Evolutionary conservation across 2,888 invertebrate genomes (phyloP), one percentile per base, ranked within the genome.

Genomic region (Blera fallax): DNA sequence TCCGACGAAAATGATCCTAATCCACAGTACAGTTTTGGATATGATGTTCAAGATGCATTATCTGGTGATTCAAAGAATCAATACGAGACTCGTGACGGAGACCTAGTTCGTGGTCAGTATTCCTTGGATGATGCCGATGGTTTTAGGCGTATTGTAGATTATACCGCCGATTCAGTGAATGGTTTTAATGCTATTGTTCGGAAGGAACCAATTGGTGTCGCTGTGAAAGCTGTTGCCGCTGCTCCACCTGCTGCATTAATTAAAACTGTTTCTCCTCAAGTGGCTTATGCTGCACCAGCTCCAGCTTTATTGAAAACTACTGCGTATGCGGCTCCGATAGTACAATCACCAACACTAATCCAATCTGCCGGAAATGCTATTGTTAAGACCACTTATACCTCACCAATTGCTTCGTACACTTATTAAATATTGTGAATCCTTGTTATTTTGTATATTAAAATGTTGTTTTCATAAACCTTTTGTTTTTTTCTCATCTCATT

Each of bases 91-190:
- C 92, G 92, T 56, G 91, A 92, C 80, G 92, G 92, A 58, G 92
- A 92, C 79, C 87, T 91, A 21, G 92, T 92, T 11, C 91, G 90
- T 87, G 92, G 92, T 27, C 92, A 92, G 87, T 92, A 92, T 88
- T 92, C 92, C 2, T 88, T 92, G 87, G 89, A 91, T 76, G 92
- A 92, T 76, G 90, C 92, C 78, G 92, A 92, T 89, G 92, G 92
- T 8, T 90, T 90, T 74, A 89, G 91, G 78, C 90, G 92, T 45
- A 91, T 91, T 88, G 92, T 92, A 54, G 92, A 92, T 87, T 92
- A 92, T 80, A 91, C 91, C 21, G 90, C 92, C 69, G 92, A 92
- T 85, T 89, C 92, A 60, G 88, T 92, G 72, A 91, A 92, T 69
- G 92, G 92, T 40, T 92, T 92, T 88, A 92, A 92, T 72, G 92